phyloP scores from a whole-genome alignment of 2,113 vertebrate genomes.

The Beaufortia kweichowensis region DNA sequence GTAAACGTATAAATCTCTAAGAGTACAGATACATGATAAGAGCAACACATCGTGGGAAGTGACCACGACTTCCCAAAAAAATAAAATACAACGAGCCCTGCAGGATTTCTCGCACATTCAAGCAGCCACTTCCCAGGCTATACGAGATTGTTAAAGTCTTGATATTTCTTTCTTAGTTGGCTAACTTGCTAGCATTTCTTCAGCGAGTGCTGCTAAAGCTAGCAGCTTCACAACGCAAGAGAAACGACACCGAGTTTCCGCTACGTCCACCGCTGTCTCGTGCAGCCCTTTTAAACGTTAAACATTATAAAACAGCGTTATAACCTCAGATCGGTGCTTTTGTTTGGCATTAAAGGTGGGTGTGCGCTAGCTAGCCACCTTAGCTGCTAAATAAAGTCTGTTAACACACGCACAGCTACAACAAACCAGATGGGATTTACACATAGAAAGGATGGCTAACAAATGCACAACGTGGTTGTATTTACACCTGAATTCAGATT shows the following conservation, averaged over 20 bases:
- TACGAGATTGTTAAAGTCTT: slow-evolving; percentile 14
- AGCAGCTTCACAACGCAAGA: slow-evolving; percentile 24
- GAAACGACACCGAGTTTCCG: slow-evolving; percentile 37
- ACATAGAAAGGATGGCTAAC: background rate
- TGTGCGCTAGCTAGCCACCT: slow-evolving; percentile 42
- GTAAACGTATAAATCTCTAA: background rate
- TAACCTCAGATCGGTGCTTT: background rate
- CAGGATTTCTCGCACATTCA: slow-evolving; percentile 10
- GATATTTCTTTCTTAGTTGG: slow-evolving; percentile 25
- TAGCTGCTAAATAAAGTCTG: slow-evolving; percentile 51
- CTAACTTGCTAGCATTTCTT: slow-evolving; percentile 33
- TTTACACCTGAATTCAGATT: background rate
- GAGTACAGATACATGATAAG: background rate
- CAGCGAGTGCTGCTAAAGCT: background rate
- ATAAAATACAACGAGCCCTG: background rate
- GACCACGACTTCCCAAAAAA: background rate
- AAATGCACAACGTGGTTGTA: background rate
- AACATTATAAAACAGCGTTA: background rate
- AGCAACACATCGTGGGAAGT: background rate
- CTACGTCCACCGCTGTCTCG: background rate
- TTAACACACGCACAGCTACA: slow-evolving; percentile 40
- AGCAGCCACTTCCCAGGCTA: slow-evolving; percentile 1
- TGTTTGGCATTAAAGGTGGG: slow-evolving; percentile 32
- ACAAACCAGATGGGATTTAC: slow-evolving; percentile 33
- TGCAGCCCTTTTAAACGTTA: background rate